phyloP scores from a whole-genome alignment of 2,113 vertebrate genomes.

The Phodopus roborovskii region DNA sequence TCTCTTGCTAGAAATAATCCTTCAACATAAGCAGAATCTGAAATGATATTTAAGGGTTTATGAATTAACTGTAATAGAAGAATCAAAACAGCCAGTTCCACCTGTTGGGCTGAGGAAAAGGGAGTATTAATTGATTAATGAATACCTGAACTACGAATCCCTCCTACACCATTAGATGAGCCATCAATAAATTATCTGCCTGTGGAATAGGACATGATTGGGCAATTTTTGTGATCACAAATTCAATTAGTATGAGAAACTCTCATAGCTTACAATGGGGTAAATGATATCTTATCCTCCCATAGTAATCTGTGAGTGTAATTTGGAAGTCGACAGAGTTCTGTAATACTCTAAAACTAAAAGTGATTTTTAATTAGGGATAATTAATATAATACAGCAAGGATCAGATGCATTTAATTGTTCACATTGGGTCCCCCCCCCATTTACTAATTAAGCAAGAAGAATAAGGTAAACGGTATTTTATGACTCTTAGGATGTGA shows the following conservation, averaged over 20 bases:
- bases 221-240: not conserved
- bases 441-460: not conserved
- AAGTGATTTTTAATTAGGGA: not conserved
- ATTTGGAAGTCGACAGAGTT: not conserved
- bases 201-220: not conserved
- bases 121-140: not conserved
- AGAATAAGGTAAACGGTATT: not conserved
- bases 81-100: not conserved
- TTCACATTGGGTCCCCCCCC: not conserved
- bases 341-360: not conserved
- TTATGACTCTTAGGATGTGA: not conserved
- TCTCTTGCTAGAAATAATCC: not conserved
- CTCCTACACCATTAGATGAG: not conserved
- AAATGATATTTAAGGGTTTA: not conserved
- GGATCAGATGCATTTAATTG: not conserved
- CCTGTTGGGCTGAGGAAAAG: not conserved
- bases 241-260: not conserved
- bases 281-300: not conserved
- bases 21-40: not conserved
- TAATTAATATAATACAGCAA: not conserved
- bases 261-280: not conserved
- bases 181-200: not conserved
- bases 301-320: not conserved
- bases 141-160: not conserved
- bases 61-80: not conserved